Conservation (phyloP, 2,888 invertebrate species). For the Syrista parreyssii region DNA sequence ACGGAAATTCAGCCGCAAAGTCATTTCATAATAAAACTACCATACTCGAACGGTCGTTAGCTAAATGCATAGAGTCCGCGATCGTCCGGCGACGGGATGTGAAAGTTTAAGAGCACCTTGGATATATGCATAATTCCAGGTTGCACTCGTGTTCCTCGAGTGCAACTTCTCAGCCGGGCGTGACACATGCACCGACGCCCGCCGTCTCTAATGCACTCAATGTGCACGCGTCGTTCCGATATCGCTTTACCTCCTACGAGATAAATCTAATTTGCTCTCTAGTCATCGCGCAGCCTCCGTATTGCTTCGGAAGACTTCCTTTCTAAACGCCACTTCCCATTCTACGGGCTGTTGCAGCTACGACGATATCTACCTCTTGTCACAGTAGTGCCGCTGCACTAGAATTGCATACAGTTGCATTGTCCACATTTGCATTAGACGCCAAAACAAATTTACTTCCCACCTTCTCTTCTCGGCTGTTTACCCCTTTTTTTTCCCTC, state of each 20-base stretch:
- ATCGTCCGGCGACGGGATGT: slow-evolving; percentile 40
- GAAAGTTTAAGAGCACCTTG: slow-evolving; percentile 47
- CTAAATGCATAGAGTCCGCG: no score
- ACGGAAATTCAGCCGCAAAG: no score
- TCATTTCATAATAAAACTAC: no score
- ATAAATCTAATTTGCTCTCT: slow-evolving; percentile 25
- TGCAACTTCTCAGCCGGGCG: slow-evolving; percentile 20
- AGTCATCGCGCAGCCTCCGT: slow-evolving; percentile 16
- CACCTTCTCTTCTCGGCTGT: no score
- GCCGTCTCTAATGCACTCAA: slow-evolving; percentile 3
- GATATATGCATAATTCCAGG: slow-evolving; percentile 45
- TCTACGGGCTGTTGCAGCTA: not conserved
- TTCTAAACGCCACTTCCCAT: slow-evolving; percentile 31
- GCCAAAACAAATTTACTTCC: no score
- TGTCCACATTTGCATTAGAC: no score
- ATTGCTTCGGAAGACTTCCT: slow-evolving; percentile 26
- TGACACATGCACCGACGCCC: slow-evolving; percentile 11
- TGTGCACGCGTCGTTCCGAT: slow-evolving; percentile 23
- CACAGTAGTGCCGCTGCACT: no score
- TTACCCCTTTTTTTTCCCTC: no score
- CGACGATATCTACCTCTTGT: not conserved
- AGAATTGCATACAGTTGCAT: no score
- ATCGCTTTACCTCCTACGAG: slow-evolving; percentile 26
- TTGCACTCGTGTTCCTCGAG: slow-evolving; percentile 15
- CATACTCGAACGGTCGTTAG: no score